Conservation (phyloP, 2,797 vertebrate genomes). For the Vultur gryphus region DNA sequence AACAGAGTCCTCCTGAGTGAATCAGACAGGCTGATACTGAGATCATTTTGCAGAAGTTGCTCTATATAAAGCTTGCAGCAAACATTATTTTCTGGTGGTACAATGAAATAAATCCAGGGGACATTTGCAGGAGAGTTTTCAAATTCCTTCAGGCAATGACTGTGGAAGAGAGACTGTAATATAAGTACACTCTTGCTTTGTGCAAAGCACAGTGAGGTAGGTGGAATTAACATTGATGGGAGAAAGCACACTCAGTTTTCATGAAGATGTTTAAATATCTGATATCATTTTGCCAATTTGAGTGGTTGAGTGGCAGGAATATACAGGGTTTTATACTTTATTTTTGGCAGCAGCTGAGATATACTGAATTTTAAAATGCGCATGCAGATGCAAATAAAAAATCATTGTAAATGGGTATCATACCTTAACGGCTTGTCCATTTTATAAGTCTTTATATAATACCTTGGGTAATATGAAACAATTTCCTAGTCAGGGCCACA, state of each 20-base stretch:
- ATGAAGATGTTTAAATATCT: not conserved
- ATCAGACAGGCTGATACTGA: constrained; percentile 1
- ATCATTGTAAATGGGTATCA: not conserved
- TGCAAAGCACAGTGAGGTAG: not conserved
- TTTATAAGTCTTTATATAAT: not conserved
- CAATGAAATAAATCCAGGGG: constrained; percentile 36
- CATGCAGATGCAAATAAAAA: not conserved
- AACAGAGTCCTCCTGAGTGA: not conserved
- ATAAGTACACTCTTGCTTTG: not conserved
- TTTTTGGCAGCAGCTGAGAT: not conserved
- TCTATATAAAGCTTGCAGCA: constrained; percentile 24
- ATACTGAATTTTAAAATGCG: not conserved
- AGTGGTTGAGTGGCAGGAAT: not conserved
- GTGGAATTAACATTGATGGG: not conserved
- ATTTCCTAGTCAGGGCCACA: not conserved
- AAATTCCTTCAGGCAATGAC: constrained; percentile 39
- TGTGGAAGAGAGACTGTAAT: not conserved
- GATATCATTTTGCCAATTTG: not conserved
- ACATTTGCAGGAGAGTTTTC: constrained; percentile 18
- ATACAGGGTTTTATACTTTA: not conserved
- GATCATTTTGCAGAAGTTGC: constrained; percentile 14
- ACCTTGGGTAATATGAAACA: not conserved
- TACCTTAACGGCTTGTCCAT: not conserved
- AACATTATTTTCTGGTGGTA: constrained; percentile 19
- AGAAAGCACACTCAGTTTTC: not conserved